Base-by-base conservation (phyloP, 1,140 invertebrate genomes). In the Leguminivora glycinivorella region DNA sequence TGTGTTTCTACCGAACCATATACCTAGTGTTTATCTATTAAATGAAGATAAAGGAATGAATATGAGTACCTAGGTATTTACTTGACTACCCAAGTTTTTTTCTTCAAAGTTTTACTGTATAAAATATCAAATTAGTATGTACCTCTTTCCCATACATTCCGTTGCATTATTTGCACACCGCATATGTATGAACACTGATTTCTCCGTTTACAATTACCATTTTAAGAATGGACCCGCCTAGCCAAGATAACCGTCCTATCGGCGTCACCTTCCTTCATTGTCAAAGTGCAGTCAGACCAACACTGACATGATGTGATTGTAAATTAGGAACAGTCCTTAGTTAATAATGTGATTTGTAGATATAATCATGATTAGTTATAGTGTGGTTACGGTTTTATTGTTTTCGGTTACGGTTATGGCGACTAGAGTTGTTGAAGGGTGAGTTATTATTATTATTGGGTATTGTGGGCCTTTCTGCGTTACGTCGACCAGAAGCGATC, bases 151-250 rank as follows among this genome's bases (percentile, higher is more conserved):
- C 38, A 47, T 52, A 63, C 58, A 9, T 9, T 31, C 58, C 58
- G 58, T 34, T 63, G 58, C 58, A 63, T 52, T 56, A 43, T 69
- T 43, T 52, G 63, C 68, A 75, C 56, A 31, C 67, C 73, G 73
- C 76, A 77, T 77, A 77, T 84, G 80, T 88, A 75, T 86, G 81
- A 80, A 83, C 82, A 84, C 80, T 82, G 86, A 85, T 88, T 85
- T 83, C 78, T 76, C 24, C 70, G 85, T 89, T 87, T 83, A 72
- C 76, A 72, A 73, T 78, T 70, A 76, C 87, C 87, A 81, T 87
- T 82, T 88, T 84, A 73, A 82, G 85, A 66, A 25, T 68, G 69
- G 84, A 77, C 85, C 78, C 83, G 82, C 87, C 83, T 76, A 73
- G 77, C 71, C 52, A 24, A 58, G 88, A 89, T 90, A 87, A 85